Evolutionary conservation across 2,888 invertebrate species (phyloP).

Genomic region (Malachius bipustulatus): DNA sequence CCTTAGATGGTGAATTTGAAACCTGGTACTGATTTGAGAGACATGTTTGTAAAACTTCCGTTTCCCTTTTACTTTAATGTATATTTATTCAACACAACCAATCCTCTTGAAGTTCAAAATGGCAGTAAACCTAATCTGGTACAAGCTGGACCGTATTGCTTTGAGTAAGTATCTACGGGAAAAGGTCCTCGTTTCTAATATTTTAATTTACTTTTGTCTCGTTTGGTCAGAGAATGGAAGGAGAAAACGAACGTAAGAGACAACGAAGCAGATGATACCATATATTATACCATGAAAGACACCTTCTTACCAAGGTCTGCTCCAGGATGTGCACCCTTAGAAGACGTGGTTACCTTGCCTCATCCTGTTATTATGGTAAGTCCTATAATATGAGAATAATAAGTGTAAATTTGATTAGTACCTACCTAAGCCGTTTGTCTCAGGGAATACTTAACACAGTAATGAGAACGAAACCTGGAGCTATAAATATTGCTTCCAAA

Average conservation of each 20-base stretch:
- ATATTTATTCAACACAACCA: conserved; percentile 65
- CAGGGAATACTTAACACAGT: conserved; percentile 48
- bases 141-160: conserved; percentile 66
- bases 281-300: conserved; percentile 56
- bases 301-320: conserved; percentile 52
- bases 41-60: conserved; percentile 61
- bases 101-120: conserved; percentile 51
- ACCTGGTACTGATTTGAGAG: too few relatives aligned
- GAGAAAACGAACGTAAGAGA: conserved; percentile 65
- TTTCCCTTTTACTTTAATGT: conserved; percentile 59
- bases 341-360: conserved; percentile 57
- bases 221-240: conserved; percentile 63
- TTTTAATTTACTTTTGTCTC: too few relatives aligned
- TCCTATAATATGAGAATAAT: too few relatives aligned
- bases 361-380: conserved; percentile 61
- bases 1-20: too few relatives aligned
- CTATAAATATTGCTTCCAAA: conserved; percentile 54
- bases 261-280: conserved; percentile 58
- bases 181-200: too few relatives aligned
- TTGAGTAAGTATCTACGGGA: conserved; percentile 47
- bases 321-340: conserved; percentile 56
- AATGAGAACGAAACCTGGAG: conserved; percentile 50
- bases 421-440: too few relatives aligned
- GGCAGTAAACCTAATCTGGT: conserved; percentile 55
- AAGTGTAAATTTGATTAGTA: too few relatives aligned